A percentile compares a stretch with the other conserved stretches of the same genome.
phyloP scores from a whole-genome alignment of 1,140 invertebrate species.

The Eumaeus atala region DNA sequence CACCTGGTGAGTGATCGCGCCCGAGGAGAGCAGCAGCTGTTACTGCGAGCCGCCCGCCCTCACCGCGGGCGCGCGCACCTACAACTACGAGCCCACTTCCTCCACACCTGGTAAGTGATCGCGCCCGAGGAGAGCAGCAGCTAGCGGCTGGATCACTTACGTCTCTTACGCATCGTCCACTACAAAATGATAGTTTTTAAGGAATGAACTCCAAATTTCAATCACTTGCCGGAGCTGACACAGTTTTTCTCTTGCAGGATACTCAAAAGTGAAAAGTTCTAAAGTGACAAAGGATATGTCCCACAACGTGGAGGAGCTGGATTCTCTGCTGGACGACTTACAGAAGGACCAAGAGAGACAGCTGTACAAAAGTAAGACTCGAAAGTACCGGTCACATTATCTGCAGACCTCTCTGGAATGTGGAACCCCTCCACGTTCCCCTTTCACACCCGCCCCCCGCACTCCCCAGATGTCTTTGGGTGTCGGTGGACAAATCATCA shows the following conservation, averaged over 20 bases:
- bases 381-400: neutral
- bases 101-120: constrained; percentile 46
- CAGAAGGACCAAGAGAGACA: constrained; percentile 69
- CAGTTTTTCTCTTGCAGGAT: constrained; percentile 35
- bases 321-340: constrained; percentile 69
- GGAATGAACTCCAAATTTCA: too few species aligned
- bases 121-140: constrained; percentile 48
- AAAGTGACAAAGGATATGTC: constrained; percentile 67
- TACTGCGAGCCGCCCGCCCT: constrained; percentile 58
- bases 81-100: constrained; percentile 56
- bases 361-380: constrained; percentile 66
- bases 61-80: constrained; percentile 48
- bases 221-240: too few species aligned
- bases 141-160: too few species aligned
- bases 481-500: too few species aligned
- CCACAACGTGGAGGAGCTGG: constrained; percentile 70
- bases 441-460: too few species aligned
- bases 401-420: too few species aligned
- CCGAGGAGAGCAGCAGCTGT: constrained; percentile 53
- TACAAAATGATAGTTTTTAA: too few species aligned
- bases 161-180: too few species aligned
- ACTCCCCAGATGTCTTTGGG: too few species aligned
- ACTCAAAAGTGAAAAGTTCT: constrained; percentile 55
- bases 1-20: constrained; percentile 42
- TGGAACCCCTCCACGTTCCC: too few species aligned